Evolutionary conservation across 2,888 invertebrate genomes (phyloP), one percentile per base, ranked within the genome.

Genomic region (Orchestes rusci): DNA sequence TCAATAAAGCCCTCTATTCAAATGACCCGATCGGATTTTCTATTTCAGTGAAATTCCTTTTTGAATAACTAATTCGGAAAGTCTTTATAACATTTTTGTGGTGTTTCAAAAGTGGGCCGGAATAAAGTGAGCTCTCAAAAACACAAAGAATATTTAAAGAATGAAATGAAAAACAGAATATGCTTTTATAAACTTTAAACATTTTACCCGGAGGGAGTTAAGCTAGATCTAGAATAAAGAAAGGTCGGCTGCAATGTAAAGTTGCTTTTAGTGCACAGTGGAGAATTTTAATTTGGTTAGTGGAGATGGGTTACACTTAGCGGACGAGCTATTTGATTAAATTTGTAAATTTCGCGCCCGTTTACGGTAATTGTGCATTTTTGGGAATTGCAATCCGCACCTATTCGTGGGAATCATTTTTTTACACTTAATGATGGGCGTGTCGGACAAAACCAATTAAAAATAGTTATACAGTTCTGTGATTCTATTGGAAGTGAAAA

Each of bases 231-330:
- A 37, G 40, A 50, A 50, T 50, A 50, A 46, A 49, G 49, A 49
- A 45, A 50, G 45, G 45, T 50, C 45, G 42, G 37, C 39, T 40
- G 50, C 50, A 45, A 46, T 45, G 45, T 49, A 45, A 49, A 45
- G 45, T 50, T 46, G 50, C 50, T 46, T 50, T 50, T 49, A 49
- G 48, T 49, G 49, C 45, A 49, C 39, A 49, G 43, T 42, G 33
- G 45, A 49, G 49, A 49, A 49, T 49, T 45, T 49, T 50, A 50
- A 50, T 50, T 50, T 50, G 45, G 45, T 50, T 46, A 50, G 50
- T 50, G 45, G 50, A 43, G 45, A 50, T 45, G 50, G 50, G 50
- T 50, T 50, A 46, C 43, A 50, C 45, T 50, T 50, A 45, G 50
- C 43, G 45, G 43, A 36, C 17, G 39, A 41, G 45, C 43, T 43